phyloP scores from a whole-genome alignment of 2,113 vertebrate genomes.

The Naja naja region DNA sequence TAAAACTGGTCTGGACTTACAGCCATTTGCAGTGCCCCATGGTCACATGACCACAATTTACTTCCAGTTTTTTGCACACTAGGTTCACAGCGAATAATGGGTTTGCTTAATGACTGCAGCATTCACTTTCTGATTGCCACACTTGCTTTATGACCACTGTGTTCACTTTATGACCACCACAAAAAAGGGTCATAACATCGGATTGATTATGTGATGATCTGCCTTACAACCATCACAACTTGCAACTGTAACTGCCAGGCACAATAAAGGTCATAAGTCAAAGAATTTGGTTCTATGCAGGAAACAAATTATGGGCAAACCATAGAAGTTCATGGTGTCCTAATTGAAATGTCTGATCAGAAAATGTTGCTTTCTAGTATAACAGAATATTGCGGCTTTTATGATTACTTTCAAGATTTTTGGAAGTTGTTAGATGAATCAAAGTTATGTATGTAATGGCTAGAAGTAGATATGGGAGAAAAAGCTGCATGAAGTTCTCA shows the following conservation, averaged over 20 bases:
- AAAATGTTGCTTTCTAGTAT: neutral
- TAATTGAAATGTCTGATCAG: neutral
- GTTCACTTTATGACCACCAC: neutral
- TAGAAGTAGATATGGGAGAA: neutral
- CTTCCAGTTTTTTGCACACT: neutral
- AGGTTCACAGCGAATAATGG: neutral
- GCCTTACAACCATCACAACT: neutral
- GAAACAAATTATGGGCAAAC: neutral
- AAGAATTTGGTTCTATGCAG: neutral
- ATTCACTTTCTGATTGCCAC: neutral
- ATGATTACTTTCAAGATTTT: neutral
- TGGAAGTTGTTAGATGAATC: neutral
- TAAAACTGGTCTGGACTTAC: neutral
- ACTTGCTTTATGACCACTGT: neutral
- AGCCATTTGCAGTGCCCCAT: neutral
- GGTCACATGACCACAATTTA: neutral
- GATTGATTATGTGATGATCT: neutral
- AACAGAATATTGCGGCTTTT: neutral
- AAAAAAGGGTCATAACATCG: neutral
- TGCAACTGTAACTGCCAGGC: neutral
- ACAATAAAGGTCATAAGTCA: neutral
- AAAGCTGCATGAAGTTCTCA: neutral
- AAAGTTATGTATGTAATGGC: neutral
- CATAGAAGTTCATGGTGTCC: neutral
- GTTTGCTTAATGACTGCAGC: neutral